phyloP scores from a whole-genome alignment of 2,797 vertebrate genomes.

The Jordanella pulchra region DNA sequence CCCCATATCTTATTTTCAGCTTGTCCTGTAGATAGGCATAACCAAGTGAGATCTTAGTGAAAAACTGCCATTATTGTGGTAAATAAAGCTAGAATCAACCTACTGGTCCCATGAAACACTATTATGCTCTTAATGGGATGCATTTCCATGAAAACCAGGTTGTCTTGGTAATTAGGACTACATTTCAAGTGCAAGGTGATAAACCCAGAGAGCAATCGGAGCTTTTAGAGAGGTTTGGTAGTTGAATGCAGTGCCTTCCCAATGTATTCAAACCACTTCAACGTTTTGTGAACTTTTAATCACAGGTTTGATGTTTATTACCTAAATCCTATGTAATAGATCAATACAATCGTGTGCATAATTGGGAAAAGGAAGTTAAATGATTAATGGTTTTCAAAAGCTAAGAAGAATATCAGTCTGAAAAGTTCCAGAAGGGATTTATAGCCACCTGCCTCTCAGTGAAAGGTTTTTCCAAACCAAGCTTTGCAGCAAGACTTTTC shows the following conservation, averaged over 20 bases:
- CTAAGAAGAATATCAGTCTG: neutral
- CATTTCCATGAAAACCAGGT: constrained; percentile 20
- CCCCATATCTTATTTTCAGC: constrained; percentile 34
- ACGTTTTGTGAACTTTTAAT: neutral
- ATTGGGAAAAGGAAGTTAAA: neutral
- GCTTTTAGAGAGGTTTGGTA: constrained; percentile 12
- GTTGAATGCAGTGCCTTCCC: constrained; percentile 1
- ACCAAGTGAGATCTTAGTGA: constrained; percentile 26
- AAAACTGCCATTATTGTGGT: constrained; percentile 11
- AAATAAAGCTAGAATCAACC: neutral
- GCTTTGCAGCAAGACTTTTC: neutral
- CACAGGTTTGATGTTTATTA: neutral
- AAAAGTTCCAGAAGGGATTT: neutral
- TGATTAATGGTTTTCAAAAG: neutral
- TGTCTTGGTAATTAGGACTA: constrained; percentile 10
- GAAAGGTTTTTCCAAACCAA: neutral
- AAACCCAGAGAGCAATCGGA: constrained; percentile 3
- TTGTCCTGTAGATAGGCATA: constrained; percentile 6
- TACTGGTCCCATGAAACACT: constrained; percentile 7
- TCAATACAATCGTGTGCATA: neutral
- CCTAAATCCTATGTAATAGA: neutral
- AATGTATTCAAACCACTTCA: neutral
- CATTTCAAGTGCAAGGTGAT: constrained; percentile 15
- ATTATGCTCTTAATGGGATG: constrained; percentile 19
- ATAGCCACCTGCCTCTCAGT: neutral